phyloP scores from a whole-genome alignment of 2,113 vertebrate genomes.

The Ranitomeya imitator region DNA sequence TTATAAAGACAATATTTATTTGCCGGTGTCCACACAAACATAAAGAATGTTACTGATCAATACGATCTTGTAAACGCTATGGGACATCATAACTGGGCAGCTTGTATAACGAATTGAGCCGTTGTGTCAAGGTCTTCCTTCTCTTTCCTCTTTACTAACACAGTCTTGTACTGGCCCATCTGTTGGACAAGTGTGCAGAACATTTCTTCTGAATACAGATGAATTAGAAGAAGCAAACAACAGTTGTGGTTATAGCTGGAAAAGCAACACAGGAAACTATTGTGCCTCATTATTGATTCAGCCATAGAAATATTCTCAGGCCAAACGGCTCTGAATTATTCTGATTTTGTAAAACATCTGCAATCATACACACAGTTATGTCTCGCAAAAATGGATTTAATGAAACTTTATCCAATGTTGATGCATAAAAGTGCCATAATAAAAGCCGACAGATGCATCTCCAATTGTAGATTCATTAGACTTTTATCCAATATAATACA shows the following conservation, averaged over 20 bases:
- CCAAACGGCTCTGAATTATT: background rate
- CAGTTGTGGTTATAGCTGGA: constrained; percentile 24
- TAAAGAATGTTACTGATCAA: background rate
- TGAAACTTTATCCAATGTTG: background rate
- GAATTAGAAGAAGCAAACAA: constrained; percentile 15
- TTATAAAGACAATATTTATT: background rate
- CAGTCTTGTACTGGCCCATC: background rate
- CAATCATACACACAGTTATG: background rate
- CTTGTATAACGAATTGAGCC: background rate
- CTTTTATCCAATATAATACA: background rate
- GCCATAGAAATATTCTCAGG: background rate
- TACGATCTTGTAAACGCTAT: background rate
- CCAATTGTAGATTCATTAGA: background rate
- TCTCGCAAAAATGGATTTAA: background rate
- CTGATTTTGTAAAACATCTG: constrained; percentile 6
- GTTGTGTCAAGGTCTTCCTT: background rate
- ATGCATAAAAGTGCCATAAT: background rate
- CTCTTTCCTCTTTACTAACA: background rate
- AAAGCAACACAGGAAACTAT: constrained; percentile 9
- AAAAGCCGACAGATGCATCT: background rate
- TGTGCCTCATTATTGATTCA: background rate
- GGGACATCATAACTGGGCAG: background rate
- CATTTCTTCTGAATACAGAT: constrained; percentile 13
- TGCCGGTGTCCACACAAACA: background rate
- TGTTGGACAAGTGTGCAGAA: background rate